These are phyloP conservation scores for Oreohelix idahoensis DNA, from an alignment of 1,140 invertebrate genomes.

Conservation along the genomic window DNA sequence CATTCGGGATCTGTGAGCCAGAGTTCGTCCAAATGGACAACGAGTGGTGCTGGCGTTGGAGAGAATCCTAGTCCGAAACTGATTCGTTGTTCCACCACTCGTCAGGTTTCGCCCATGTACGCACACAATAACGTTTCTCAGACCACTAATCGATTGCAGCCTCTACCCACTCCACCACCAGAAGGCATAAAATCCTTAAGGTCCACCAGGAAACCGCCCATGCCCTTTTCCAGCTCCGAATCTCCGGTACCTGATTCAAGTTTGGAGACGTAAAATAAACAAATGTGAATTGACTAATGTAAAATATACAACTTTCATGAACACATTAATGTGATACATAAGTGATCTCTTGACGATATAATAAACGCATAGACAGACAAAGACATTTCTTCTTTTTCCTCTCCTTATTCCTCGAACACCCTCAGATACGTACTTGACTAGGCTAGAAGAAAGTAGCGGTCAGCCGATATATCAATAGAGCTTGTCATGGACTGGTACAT, in stretches of 20 bases:
- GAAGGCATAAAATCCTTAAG: conserved; percentile 11
- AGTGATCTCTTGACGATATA: too few relatives aligned
- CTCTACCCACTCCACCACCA: conserved; percentile 27
- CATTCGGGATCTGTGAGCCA: not conserved
- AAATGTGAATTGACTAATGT: too few relatives aligned
- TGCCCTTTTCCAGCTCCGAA: not conserved
- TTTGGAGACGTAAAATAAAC: too few relatives aligned
- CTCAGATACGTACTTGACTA: too few relatives aligned
- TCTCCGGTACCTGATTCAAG: not conserved
- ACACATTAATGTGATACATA: too few relatives aligned
- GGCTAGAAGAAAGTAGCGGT: too few relatives aligned
- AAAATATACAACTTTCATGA: too few relatives aligned
- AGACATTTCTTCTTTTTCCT: too few relatives aligned
- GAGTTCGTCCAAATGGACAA: not conserved
- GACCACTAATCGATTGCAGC: not conserved
- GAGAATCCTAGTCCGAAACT: conserved; percentile 1
- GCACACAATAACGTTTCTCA: not conserved
- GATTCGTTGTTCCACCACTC: conserved; percentile 20
- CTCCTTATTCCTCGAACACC: too few relatives aligned
- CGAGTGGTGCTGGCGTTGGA: not conserved
- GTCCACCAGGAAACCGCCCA: not conserved
- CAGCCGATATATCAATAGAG: too few relatives aligned
- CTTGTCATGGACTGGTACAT: too few relatives aligned
- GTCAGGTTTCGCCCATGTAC: conserved; percentile 31
- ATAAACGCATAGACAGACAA: too few relatives aligned